Evolutionary conservation across 2,888 invertebrate species (phyloP).

Genomic region (Oscheius onirici): DNA sequence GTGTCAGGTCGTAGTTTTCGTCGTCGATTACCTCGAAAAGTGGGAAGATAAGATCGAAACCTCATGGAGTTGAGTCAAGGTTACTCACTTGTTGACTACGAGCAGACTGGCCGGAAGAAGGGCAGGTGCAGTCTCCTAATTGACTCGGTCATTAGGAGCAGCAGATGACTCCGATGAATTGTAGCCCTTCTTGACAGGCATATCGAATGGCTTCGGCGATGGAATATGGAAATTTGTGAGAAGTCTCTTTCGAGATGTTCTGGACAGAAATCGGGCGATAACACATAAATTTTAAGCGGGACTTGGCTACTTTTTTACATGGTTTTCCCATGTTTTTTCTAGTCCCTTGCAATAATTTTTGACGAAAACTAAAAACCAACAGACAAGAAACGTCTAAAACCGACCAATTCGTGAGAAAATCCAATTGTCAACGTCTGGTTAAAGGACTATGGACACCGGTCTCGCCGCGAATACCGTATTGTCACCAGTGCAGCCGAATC

Average conservation of each 20-base stretch:
- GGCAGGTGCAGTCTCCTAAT: constrained; percentile 26
- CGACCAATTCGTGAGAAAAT: background rate
- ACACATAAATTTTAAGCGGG: background rate
- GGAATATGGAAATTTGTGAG: background rate
- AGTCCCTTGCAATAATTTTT: no score
- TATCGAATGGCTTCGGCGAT: constrained; percentile 3
- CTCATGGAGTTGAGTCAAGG: constrained; percentile 16
- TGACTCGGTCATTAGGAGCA: constrained; percentile 22
- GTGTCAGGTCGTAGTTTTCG: constrained; percentile 9
- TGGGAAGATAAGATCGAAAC: constrained; percentile 4
- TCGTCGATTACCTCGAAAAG: background rate
- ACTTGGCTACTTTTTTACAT: no score
- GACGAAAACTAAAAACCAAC: background rate
- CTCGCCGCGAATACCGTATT: background rate
- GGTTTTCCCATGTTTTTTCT: background rate
- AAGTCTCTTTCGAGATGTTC: background rate
- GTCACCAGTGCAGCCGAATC: background rate
- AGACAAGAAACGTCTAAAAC: background rate
- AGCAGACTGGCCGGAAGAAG: background rate
- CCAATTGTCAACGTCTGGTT: background rate
- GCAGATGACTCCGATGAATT: constrained; percentile 25
- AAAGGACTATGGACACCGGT: background rate
- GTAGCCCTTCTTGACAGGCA: constrained; percentile 8
- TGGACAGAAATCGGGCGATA: background rate
- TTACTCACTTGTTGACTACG: background rate